phyloP scores from a whole-genome alignment of 2,888 invertebrate species.

The Hedychridium roseum region DNA sequence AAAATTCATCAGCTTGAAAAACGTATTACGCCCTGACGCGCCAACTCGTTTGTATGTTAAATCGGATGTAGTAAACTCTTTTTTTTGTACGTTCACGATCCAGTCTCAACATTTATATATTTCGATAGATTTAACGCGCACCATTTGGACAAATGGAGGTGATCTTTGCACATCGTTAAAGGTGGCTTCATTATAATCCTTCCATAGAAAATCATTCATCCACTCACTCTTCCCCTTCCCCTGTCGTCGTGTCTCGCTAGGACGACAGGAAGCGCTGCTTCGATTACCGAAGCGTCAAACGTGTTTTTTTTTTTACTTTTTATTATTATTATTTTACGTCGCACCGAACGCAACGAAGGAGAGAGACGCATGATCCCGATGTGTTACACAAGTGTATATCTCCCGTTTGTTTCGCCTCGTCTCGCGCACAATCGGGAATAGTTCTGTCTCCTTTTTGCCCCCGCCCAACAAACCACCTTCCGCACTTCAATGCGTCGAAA shows the following conservation, averaged over 20 bases:
- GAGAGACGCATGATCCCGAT: constrained; percentile 13
- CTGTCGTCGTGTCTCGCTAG: background rate
- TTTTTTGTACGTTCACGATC: constrained; percentile 51
- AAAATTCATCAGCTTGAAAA: background rate
- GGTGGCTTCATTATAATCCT: constrained; percentile 8
- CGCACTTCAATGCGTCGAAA: constrained; percentile 22
- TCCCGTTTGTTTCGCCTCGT: background rate
- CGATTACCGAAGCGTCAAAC: constrained; percentile 17
- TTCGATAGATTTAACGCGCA: constrained; percentile 20
- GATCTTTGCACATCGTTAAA: background rate
- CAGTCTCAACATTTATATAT: constrained; percentile 50
- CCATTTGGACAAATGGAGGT: constrained; percentile 13
- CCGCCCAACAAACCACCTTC: constrained; percentile 10
- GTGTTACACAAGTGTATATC: background rate
- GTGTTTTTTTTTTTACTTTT: no score
- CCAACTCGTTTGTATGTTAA: constrained; percentile 12
- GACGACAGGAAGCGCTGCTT: constrained; percentile 10
- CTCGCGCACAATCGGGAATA: no score
- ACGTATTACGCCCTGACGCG: background rate
- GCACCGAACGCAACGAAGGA: constrained; percentile 23
- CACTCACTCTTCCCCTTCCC: background rate
- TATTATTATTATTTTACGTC: constrained; percentile 23
- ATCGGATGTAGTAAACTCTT: constrained; percentile 13
- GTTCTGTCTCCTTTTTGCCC: constrained; percentile 1
- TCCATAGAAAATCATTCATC: background rate